Conservation (phyloP, 2,113 vertebrate genomes). For the Bolborhynchus lineola region DNA sequence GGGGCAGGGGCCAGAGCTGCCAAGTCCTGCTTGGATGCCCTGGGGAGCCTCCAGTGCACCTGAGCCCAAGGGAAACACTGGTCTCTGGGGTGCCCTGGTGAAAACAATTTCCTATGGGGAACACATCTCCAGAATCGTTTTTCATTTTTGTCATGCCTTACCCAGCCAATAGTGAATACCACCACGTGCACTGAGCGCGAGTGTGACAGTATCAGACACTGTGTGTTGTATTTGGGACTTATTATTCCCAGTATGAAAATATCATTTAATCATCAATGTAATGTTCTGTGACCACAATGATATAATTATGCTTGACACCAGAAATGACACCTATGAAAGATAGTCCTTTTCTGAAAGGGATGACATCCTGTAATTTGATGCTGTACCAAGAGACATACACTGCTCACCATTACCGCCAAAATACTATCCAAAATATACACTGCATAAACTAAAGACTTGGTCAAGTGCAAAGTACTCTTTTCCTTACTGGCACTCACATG, state of each 20-base stretch:
- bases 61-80: accelerated
- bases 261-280: not conserved
- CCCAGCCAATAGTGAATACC: not conserved
- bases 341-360: not conserved
- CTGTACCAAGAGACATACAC: not conserved
- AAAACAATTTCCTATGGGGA: not conserved
- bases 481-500: not conserved
- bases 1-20: not conserved
- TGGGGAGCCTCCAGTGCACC: not conserved
- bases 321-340: not conserved
- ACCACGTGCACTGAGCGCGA: accelerated
- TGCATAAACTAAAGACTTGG: not conserved
- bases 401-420: not conserved
- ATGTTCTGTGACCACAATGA: not conserved
- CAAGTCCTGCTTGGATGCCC: not conserved
- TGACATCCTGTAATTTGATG: accelerated
- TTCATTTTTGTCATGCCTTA: not conserved
- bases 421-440: not conserved
- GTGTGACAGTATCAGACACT: not conserved
- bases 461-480: not conserved
- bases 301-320: not conserved
- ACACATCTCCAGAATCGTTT: not conserved
- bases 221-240: not conserved
- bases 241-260: not conserved
- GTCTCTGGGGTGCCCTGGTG: no score